A percentile compares a stretch with the other conserved stretches of the same genome.
phyloP scores from a whole-genome alignment of 2,888 invertebrate genomes.

The Eristalinus sepulchralis region DNA sequence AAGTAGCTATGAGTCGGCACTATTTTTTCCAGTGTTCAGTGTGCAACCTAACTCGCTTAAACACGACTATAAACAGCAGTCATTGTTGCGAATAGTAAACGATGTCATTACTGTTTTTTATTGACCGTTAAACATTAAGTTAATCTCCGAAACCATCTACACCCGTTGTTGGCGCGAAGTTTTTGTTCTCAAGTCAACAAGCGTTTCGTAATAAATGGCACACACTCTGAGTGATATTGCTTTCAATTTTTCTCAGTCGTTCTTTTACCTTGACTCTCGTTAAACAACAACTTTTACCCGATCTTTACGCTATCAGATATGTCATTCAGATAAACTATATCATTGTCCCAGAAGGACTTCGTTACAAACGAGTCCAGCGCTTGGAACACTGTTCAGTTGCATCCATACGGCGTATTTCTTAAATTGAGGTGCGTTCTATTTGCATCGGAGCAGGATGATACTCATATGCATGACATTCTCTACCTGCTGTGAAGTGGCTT shows the following conservation, averaged over 20 bases:
- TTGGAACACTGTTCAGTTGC: neutral
- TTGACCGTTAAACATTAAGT: neutral
- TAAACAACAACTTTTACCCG: neutral
- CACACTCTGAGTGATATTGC: neutral
- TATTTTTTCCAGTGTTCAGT: neutral
- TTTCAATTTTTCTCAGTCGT: neutral
- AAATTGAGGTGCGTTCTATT: neutral
- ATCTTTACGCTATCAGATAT: neutral
- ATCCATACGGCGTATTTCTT: neutral
- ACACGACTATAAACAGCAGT: neutral
- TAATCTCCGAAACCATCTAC: neutral
- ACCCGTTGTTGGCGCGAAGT: neutral
- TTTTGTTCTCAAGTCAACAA: neutral
- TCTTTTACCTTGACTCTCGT: neutral
- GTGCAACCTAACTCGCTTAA: neutral
- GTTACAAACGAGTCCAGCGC: neutral
- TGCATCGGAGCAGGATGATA: neutral
- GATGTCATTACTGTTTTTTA: neutral
- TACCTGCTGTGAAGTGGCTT: neutral
- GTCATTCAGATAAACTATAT: neutral
- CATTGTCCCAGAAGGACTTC: neutral
- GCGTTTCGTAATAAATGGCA: neutral
- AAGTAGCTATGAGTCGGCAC: neutral
- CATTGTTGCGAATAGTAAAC: neutral
- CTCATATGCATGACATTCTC: too few relatives aligned